Percentiles rank a stretch among this genome's conserved stretches.
Conservation (phyloP, 2,888 invertebrate species). For the Ophioninae sp. region DNA sequence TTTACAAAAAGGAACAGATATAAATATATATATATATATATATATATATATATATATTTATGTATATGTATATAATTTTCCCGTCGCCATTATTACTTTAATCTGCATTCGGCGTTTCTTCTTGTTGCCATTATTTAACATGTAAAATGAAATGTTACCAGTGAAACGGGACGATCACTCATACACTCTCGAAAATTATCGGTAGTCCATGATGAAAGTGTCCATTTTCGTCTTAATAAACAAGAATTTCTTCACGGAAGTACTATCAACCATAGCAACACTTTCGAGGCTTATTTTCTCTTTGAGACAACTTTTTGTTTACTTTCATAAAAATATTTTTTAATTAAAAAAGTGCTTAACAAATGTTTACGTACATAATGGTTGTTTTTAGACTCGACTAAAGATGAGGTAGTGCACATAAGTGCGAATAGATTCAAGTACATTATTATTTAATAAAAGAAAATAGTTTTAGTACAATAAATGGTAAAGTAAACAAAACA, state of each 20-base stretch:
- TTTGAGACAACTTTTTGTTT: background rate
- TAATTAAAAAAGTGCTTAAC: background rate
- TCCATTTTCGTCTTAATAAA: background rate
- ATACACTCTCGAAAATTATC: background rate
- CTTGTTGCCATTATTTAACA: background rate
- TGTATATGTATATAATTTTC: background rate
- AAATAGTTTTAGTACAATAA: too few species aligned
- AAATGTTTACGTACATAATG: too few species aligned
- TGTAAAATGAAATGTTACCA: background rate
- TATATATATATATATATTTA: background rate
- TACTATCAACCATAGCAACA: background rate
- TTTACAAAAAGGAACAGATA: background rate
- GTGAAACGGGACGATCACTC: background rate
- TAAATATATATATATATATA: background rate
- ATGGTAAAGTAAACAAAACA: too few species aligned
- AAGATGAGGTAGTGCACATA: too few species aligned
- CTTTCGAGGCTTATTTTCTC: background rate
- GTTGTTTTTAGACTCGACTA: too few species aligned
- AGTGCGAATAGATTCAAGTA: too few species aligned
- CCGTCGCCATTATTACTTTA: constrained; percentile 11
- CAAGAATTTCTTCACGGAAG: background rate
- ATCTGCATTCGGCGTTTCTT: background rate
- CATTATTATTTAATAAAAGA: too few species aligned
- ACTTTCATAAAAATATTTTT: background rate
- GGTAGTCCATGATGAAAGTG: background rate